Conservation (phyloP, 2,888 invertebrate species). For the Mimas tiliae region DNA sequence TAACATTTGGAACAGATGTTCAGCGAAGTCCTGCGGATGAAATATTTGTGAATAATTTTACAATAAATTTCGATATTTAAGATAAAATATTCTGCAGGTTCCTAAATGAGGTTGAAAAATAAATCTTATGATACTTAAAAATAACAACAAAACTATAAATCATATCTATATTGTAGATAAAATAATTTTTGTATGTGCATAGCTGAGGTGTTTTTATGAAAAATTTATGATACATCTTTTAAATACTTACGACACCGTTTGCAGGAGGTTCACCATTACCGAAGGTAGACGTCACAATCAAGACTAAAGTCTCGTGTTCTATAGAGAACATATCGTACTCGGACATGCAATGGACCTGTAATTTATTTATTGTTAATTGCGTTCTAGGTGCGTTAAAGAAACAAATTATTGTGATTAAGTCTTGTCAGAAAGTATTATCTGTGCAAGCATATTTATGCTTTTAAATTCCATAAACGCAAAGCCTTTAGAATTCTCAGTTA, state of each 20-base stretch:
- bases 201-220: no score
- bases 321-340: constrained; percentile 97
- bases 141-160: not conserved
- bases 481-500: no score
- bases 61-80: constrained; percentile 12
- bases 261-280: constrained; percentile 99
- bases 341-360: constrained; percentile 94
- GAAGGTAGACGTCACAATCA: constrained; percentile 97
- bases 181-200: no score
- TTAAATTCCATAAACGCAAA: no score
- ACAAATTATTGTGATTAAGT: no score
- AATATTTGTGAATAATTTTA: constrained; percentile 22
- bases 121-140: not conserved
- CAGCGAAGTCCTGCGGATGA: constrained; percentile 63
- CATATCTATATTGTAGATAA: no score
- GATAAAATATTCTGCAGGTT: not conserved
- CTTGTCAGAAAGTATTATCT: no score
- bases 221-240: not conserved
- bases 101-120: not conserved
- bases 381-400: no score
- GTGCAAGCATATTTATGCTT: no score
- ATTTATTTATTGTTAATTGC: constrained; percentile 3
- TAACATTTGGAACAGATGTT: constrained; percentile 71
- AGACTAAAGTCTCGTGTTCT: constrained; percentile 95
- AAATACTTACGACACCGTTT: constrained; percentile 92